Conservation (phyloP, 2,888 invertebrate species). For the Rhingia campestris region DNA sequence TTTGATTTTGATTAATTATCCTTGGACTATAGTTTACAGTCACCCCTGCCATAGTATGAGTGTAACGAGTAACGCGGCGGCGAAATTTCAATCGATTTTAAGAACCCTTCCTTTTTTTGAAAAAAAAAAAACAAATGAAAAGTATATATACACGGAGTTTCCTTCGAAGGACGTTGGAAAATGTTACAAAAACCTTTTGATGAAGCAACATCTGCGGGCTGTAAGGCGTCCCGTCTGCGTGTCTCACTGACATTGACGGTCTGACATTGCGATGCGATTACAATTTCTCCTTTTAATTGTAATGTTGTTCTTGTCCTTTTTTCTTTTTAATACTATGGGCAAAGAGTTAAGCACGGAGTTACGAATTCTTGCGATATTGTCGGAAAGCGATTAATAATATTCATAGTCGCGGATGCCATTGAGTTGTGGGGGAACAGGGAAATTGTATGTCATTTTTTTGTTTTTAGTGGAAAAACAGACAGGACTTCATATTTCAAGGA, state of each 20-base stretch:
- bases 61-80: conserved; percentile 39
- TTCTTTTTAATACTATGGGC: neutral
- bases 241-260: conserved; percentile 66
- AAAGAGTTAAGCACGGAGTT: conserved; percentile 37
- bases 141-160: conserved; percentile 23
- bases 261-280: conserved; percentile 71
- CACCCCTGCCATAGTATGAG: conserved; percentile 39
- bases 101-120: conserved; percentile 55
- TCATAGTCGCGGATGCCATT: conserved; percentile 70
- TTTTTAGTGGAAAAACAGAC: conserved; percentile 58
- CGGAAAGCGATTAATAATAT: conserved; percentile 70
- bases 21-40: conserved; percentile 50
- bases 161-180: conserved; percentile 44
- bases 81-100: conserved; percentile 66
- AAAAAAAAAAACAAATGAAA: conserved; percentile 11
- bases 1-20: conserved; percentile 73
- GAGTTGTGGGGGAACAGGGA: conserved; percentile 32
- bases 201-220: conserved; percentile 67
- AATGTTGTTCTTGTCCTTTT: conserved; percentile 22
- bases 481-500: conserved; percentile 70
- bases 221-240: conserved; percentile 50
- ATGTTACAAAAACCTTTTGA: conserved; percentile 28
- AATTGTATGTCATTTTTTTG: conserved; percentile 50
- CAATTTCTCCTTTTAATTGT: conserved; percentile 69
- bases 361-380: conserved; percentile 43